These are phyloP conservation scores for Hippocampus zosterae DNA, from an alignment of 2,113 vertebrate species.

Conservation along the genomic window DNA sequence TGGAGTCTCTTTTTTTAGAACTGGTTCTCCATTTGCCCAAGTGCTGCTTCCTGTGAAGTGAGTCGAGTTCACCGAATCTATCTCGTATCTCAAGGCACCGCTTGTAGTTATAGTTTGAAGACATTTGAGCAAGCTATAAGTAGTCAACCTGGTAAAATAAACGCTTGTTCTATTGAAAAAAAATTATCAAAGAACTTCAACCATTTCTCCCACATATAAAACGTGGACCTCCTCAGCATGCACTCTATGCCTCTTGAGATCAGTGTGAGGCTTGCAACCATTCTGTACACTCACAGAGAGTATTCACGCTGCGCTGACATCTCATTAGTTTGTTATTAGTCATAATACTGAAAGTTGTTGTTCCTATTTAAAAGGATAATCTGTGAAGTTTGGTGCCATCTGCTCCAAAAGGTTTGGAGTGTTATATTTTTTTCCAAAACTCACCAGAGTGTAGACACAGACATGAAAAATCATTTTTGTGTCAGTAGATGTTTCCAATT, in stretches of 20 bases:
- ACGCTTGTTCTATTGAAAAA: slow-evolving; percentile 33
- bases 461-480: slow-evolving; percentile 23
- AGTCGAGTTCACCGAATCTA: too few species aligned
- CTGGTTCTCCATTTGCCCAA: too few species aligned
- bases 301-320: slow-evolving; percentile 9
- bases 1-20: too few species aligned
- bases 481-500: neutral
- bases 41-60: too few species aligned
- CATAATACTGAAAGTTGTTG: slow-evolving; percentile 48
- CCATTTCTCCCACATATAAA: slow-evolving; percentile 9
- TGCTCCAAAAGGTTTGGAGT: neutral
- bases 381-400: neutral
- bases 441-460: slow-evolving; percentile 26
- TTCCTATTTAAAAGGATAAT: slow-evolving; percentile 33
- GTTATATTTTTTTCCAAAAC: neutral
- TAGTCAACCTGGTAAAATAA: slow-evolving; percentile 24
- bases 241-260: slow-evolving; percentile 27
- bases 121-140: neutral
- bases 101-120: slow-evolving; percentile 18
- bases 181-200: slow-evolving; percentile 30
- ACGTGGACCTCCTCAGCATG: slow-evolving; percentile 38
- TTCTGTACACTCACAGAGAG: slow-evolving; percentile 33
- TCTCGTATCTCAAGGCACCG: neutral
- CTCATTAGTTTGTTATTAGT: neutral
- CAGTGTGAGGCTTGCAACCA: slow-evolving; percentile 23